A percentile compares a stretch with the other conserved stretches of the same genome.
Conservation (phyloP, 1,140 invertebrate genomes). For the Bursaphelenchus mucronatus region DNA sequence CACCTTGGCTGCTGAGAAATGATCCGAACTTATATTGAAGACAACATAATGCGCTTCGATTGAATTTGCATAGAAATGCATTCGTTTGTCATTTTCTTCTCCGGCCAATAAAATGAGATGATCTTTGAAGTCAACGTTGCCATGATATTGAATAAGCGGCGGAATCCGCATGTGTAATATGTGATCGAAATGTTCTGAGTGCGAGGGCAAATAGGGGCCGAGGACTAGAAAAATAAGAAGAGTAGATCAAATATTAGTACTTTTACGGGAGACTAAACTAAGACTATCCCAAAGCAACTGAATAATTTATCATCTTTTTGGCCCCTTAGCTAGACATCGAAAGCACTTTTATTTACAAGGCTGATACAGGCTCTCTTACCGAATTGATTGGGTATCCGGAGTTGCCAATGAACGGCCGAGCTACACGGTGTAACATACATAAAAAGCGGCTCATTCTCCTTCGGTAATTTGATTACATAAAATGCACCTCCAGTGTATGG, state of each 20-base stretch:
- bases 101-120: conserved; percentile 12
- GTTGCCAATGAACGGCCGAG: conserved; percentile 8
- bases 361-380: conserved; percentile 4
- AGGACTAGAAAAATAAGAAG: neutral
- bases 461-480: conserved; percentile 12
- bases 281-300: too few relatives aligned
- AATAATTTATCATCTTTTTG: too few relatives aligned
- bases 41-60: conserved; percentile 8
- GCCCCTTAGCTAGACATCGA: too few relatives aligned
- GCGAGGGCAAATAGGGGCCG: conserved; percentile 6
- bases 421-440: conserved; percentile 5
- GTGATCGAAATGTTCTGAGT: conserved; percentile 3
- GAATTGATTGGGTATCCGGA: conserved; percentile 16
- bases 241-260: too few relatives aligned
- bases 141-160: conserved; percentile 12
- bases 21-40: neutral
- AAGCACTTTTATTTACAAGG: conserved; percentile 8
- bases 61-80: conserved; percentile 15
- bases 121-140: neutral
- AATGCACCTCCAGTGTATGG: neutral
- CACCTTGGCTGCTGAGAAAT: neutral
- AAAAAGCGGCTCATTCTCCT: conserved; percentile 5
- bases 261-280: too few relatives aligned
- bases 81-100: conserved; percentile 18
- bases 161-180: conserved; percentile 18